Base-by-base conservation (phyloP, 2,888 invertebrate species). In the Agriopis marginaria region DNA sequence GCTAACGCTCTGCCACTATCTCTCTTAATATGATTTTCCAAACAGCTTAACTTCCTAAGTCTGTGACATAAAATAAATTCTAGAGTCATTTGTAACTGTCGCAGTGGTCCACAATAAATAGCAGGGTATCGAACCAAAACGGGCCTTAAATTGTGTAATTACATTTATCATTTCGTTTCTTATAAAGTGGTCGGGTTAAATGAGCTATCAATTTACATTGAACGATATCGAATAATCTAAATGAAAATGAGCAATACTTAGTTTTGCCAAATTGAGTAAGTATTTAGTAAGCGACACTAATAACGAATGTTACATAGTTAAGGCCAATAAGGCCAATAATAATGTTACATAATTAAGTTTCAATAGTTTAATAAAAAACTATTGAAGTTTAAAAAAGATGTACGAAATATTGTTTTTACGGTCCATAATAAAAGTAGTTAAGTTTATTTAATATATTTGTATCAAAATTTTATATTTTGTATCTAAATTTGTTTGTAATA, bases 51-150 rank as follows among this genome's bases (percentile, higher is more conserved):
- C 7, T 32, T 47, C 14, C 42, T 40, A 61, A 61, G 51, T 61
- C 61, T 51, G 42, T 12, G 53, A 32, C 9, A 32, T 63, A 32
- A 66, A 66, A 60, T 63, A 66, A 75, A 65, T 67, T 65, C 65
- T 47, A 68, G 32, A 32, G 40, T 68, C 71, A 73, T 75, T 75
- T 68, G 73, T 75, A 75, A 58, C 73, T 75, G 72, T 70, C 75
- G 7, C 40, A 58, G 12, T 42, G 64, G 40, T 69, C 55, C 3
- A 65, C 63, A 61, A 70, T 73, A 73, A 73, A 73, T 72, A 58
- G 49, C 63, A 3, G 12, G 23, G 63, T 63, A 54, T 66, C 62
- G 68, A 60, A 61, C 71, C 72, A 67, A 75, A 71, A 65, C 55
- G 54, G 75, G 65, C 61, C 63, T 54, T 63, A 62, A 70, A 70